Evolutionary conservation across 2,113 vertebrate genomes (phyloP).

Genomic region (Tragulus kanchil): DNA sequence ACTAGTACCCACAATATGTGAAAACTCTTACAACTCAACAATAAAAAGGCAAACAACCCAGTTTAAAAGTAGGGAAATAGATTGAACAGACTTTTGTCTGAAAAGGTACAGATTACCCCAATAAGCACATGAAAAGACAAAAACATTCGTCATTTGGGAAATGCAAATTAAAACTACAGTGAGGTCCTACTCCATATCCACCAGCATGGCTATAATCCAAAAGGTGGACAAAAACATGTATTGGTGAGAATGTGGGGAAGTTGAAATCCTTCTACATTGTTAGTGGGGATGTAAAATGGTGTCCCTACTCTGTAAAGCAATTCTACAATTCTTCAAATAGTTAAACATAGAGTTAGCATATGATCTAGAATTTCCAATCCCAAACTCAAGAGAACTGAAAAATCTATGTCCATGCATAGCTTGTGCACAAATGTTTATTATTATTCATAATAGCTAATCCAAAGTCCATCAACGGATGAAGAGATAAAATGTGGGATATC

Average conservation of each 20-base stretch:
- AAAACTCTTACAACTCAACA: constrained; percentile 33
- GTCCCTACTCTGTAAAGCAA: background rate
- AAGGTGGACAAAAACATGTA: background rate
- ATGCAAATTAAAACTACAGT: constrained; percentile 1
- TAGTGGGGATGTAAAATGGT: background rate
- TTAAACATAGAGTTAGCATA: background rate
- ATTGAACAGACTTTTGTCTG: background rate
- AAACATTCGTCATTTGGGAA: constrained; percentile 1
- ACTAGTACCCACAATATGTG: background rate
- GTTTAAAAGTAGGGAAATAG: constrained; percentile 30
- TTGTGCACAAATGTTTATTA: background rate
- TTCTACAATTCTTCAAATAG: background rate
- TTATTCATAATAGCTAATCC: background rate
- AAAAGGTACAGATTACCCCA: background rate
- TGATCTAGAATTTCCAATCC: constrained; percentile 14
- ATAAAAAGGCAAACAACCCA: constrained; percentile 50
- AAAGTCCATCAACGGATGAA: background rate
- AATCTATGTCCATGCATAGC: background rate
- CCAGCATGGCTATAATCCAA: background rate
- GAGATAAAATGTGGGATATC: background rate
- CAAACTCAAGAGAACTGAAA: background rate
- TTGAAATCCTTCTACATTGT: background rate
- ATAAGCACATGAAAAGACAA: constrained; percentile 33
- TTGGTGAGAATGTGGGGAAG: background rate
- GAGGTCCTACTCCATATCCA: background rate